Base-by-base conservation (phyloP, 2,113 vertebrate genomes). In the Pao palembangensis region DNA sequence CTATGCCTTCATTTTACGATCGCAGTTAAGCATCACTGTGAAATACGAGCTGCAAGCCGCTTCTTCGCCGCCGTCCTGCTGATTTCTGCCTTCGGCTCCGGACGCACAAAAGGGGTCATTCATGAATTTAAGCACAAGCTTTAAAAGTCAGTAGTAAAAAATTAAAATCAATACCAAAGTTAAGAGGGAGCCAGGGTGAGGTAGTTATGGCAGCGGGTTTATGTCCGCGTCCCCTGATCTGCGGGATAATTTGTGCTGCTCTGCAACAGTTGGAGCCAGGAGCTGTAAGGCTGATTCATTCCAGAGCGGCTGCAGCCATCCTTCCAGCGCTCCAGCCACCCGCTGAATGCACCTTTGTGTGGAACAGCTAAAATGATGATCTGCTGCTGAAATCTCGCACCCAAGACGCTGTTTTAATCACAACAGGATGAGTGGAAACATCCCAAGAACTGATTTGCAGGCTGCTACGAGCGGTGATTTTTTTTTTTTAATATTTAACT, bases 61-160 rank as follows among this genome's bases (percentile, higher is more conserved):
- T 41, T 8, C n/a, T 50, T 50, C 16, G 20, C 13, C 50, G 10
- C 48, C 54, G 41, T 31, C 54, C 13, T 17, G 18, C 21, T 47
- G 41, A 18, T 14, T 13, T 14, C 55, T 44, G 55, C 34, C 46
- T 54, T 16, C 23, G n/a, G 16, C 12, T 19, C 18, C 19, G 44
- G 18, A 19, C 43, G 52, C 0, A 61, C 58, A 53, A 25, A 38
- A n/a, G 44, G 17, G 55, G 61, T 66, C 69, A 59, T 60, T 51
- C 5, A 61, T 84, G 56, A 58, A 66, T 80, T 70, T 60, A 56
- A 51, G 41, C 47, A 57, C 50, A 59, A 71, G 69, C 75, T 77
- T 74, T 84, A 64, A 80, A 74, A 82, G 62, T 69, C 61, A 49
- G 67, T 44, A 42, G 64, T 76, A 61, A 76, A 75, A 31, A 51